phyloP scores from a whole-genome alignment of 2,797 vertebrate species.

The Coracias cyanogaster region DNA sequence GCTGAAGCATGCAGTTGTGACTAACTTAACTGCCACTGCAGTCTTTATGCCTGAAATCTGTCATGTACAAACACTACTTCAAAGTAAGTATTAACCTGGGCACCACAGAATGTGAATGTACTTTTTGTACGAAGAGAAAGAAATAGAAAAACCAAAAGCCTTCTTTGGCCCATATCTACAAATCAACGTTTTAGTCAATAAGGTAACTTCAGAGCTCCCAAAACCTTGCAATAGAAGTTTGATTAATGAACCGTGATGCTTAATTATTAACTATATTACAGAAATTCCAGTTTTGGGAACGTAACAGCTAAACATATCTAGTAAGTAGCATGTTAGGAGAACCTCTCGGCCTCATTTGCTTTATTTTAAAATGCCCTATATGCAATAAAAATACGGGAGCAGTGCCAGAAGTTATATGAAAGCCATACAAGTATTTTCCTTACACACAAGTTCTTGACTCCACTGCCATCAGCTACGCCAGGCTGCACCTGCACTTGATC shows the following conservation, averaged over 20 bases:
- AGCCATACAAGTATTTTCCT: constrained; percentile 48
- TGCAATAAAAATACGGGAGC: constrained; percentile 35
- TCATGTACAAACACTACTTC: constrained; percentile 54
- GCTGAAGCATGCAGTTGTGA: constrained; percentile 74
- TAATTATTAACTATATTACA: constrained; percentile 56
- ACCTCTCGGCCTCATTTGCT: constrained; percentile 57
- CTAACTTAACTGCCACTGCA: constrained; percentile 21
- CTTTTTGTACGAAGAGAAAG: neutral
- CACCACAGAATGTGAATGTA: constrained; percentile 61
- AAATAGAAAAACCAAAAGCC: constrained; percentile 54
- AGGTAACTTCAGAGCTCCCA: constrained; percentile 44
- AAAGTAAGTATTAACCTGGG: constrained; percentile 69
- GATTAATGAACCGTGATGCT: constrained; percentile 46
- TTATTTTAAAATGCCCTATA: constrained; percentile 57
- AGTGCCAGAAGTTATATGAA: constrained; percentile 54
- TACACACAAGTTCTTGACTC: constrained; percentile 64
- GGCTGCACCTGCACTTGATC: constrained; percentile 64
- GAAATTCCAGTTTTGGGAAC: constrained; percentile 60
- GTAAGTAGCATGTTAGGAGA: constrained; percentile 54
- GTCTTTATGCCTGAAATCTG: constrained; percentile 68
- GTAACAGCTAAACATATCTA: constrained; percentile 59
- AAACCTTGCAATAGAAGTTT: constrained; percentile 8
- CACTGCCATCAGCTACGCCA: constrained; percentile 48
- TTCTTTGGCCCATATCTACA: constrained; percentile 71
- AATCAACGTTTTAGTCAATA: constrained; percentile 59